Evolutionary conservation across 2,797 vertebrate species (phyloP).

Genomic region (Glossophaga mutica): DNA sequence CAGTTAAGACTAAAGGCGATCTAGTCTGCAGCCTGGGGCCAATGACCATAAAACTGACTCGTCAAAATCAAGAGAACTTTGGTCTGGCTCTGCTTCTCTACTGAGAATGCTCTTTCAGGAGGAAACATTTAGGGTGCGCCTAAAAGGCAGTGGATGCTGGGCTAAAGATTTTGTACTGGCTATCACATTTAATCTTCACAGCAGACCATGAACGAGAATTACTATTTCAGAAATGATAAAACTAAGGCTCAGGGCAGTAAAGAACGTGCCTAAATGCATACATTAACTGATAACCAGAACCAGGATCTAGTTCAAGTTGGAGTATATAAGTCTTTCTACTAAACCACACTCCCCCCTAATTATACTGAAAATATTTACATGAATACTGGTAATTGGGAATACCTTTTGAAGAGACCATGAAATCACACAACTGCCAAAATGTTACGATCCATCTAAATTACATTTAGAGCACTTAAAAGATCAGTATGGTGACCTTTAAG

Average conservation of each 20-base stretch:
- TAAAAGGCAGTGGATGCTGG: neutral
- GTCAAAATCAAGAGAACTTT: neutral
- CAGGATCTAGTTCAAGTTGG: neutral
- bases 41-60: neutral
- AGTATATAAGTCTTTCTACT: neutral
- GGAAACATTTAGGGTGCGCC: neutral
- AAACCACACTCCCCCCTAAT: neutral
- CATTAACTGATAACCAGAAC: neutral
- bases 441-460: neutral
- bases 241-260: neutral
- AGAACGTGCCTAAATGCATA: neutral
- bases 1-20: neutral
- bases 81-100: neutral
- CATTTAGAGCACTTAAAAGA: neutral
- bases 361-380: neutral
- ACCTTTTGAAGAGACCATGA: neutral
- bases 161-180: neutral
- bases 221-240: neutral
- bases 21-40: neutral
- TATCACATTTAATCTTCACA: neutral
- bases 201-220: neutral
- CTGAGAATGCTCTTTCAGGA: neutral
- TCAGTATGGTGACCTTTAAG: neutral
- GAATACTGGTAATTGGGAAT: neutral
- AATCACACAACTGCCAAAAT: neutral